Base-by-base conservation (phyloP, 2,797 vertebrate genomes). In the Smutsia gigantea region DNA sequence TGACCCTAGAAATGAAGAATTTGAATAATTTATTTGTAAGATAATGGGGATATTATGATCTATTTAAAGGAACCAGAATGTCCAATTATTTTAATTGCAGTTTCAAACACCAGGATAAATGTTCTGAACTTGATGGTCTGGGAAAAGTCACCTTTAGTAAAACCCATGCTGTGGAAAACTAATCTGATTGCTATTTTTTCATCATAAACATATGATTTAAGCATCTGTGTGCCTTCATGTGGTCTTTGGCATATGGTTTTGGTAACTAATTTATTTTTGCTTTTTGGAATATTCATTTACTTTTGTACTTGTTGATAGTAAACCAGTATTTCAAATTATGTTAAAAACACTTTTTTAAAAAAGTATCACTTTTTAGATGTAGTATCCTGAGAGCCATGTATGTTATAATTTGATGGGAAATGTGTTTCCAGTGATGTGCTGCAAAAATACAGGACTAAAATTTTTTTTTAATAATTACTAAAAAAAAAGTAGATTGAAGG, bases 21-120 rank as follows among this genome's bases (percentile, higher is more conserved):
- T 63, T 87, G 61, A 87, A 82, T 66, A 61, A 78, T 88, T 91
- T n/a, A 61, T 81, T 85, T 95, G 57, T 77, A 93, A 69, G 13
- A 11, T 85, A 51, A 8, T 18, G 31, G 21, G 17, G 46, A 34
- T 21, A 74, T 88, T 81, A 85, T 7, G 4, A 42, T 85, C 23
- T 87, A 64, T 74, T 86, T 64, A 93, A 46, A 71, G 42, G 6
- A 3, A 93, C 8, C 55, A 87, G n/a, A 74, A 66, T 37, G 5
- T 78, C 69, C 37, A 68, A 46, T 75, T 57, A 14, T 37, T 89
- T 93, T 83, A 69, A 71, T 9, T 84, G 12, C 2, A 42, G 63
- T 82, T 85, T 90, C 59, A 93, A 87, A 29, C 23, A 93, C 11
- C 66, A 93, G 37, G 42, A n/a, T 71, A 69, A 95, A 46, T 51